Conservation (phyloP, 2,113 vertebrate species). For the Nansenia antarctica region DNA sequence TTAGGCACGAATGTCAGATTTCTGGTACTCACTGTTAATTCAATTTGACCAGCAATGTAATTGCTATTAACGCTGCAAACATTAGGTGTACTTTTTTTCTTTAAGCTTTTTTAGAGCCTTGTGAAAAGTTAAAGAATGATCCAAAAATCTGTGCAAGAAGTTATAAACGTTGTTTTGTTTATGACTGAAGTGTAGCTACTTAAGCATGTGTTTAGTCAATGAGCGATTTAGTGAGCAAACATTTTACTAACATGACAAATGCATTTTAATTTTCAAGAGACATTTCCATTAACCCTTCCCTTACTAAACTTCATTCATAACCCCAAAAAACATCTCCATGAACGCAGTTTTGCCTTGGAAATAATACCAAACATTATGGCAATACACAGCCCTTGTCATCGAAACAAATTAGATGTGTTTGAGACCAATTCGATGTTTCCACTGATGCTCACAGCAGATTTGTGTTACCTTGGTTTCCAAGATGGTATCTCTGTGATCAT, state of each 20-base stretch:
- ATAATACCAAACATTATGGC: neutral
- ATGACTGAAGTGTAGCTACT: too few relatives aligned
- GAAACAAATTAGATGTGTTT: conserved; percentile 1
- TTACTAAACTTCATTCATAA: neutral
- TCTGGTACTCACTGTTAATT: neutral
- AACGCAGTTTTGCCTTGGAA: too few relatives aligned
- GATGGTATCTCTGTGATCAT: conserved; percentile 61
- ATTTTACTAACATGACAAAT: too few relatives aligned
- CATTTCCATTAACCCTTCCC: neutral
- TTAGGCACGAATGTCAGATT: conserved; percentile 31
- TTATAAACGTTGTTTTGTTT: too few relatives aligned
- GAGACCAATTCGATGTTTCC: conserved; percentile 24
- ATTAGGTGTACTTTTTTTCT: neutral
- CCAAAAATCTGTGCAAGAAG: too few relatives aligned
- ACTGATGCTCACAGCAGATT: conserved; percentile 38
- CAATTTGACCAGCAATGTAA: neutral
- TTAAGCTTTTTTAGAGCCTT: neutral
- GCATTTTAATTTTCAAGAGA: neutral
- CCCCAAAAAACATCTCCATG: too few relatives aligned
- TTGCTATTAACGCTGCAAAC: neutral
- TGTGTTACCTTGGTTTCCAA: conserved; percentile 66
- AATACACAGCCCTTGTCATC: neutral
- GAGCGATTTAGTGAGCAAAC: neutral
- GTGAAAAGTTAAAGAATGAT: neutral
- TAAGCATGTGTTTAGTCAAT: neutral